phyloP scores from a whole-genome alignment of 1,140 invertebrate species.

The Drosophila fuyamai region DNA sequence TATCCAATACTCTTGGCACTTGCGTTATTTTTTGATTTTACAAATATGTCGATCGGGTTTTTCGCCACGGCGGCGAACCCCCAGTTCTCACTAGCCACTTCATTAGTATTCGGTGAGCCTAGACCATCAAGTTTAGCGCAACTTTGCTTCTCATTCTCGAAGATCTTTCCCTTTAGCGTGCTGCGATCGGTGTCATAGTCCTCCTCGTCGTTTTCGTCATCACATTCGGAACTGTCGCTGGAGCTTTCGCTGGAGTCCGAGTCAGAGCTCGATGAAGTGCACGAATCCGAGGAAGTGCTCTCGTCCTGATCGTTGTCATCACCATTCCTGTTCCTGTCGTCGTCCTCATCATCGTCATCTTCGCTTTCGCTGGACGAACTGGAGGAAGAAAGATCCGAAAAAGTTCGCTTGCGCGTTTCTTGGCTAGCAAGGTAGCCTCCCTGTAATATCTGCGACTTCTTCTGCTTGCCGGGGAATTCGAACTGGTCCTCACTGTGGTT shows the following conservation, averaged over 20 bases:
- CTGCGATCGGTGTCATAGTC: conserved; percentile 77
- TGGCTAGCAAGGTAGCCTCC: conserved; percentile 57
- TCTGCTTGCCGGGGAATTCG: conserved; percentile 56
- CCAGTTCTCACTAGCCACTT: conserved; percentile 88
- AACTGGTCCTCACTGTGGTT: conserved; percentile 37
- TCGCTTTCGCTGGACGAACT: conserved; percentile 82
- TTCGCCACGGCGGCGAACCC: conserved; percentile 90
- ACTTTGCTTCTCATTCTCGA: conserved; percentile 64
- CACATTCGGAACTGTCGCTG: conserved; percentile 80
- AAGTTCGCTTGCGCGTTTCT: conserved; percentile 66
- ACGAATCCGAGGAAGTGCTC: conserved; percentile 79
- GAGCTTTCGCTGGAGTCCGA: conserved; percentile 79
- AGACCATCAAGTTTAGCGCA: conserved; percentile 38
- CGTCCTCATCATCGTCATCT: conserved; percentile 80
- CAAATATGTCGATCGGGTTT: conserved; percentile 85
- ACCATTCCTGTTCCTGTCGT: conserved; percentile 59
- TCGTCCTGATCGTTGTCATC: conserved; percentile 78
- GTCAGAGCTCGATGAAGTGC: conserved; percentile 85
- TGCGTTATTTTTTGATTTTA: conserved; percentile 58
- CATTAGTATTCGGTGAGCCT: conserved; percentile 34
- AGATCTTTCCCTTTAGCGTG: conserved; percentile 74
- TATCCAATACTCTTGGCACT: conserved; percentile 43
- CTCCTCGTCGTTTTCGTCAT: conserved; percentile 79
- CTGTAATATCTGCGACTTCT: conserved; percentile 39
- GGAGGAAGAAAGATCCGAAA: conserved; percentile 76